Evolutionary conservation across 2,888 invertebrate species (phyloP).

Genomic region (Aspidapion aeneum): DNA sequence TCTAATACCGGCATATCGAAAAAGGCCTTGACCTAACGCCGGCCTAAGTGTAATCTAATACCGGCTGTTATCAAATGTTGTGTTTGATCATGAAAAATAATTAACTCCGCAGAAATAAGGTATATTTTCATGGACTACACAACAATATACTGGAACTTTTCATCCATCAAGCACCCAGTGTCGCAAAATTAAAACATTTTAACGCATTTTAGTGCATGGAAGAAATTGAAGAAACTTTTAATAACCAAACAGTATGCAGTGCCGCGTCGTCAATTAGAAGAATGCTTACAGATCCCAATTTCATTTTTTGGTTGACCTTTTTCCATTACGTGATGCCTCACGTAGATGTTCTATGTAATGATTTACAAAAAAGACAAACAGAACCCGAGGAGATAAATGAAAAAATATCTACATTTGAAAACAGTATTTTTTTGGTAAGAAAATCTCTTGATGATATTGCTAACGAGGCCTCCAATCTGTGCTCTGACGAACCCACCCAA

Average conservation of each 20-base stretch:
- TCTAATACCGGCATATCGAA: no score
- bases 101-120: no score
- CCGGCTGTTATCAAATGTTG: no score
- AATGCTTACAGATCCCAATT: constrained; percentile 22
- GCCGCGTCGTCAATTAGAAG: constrained; percentile 17
- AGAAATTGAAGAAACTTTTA: constrained; percentile 18
- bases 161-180: no score
- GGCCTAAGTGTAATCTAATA: no score
- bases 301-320: constrained; percentile 33
- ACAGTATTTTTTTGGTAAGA: constrained; percentile 14
- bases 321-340: constrained; percentile 33
- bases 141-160: no score
- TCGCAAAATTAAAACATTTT: no score
- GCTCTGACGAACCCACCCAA: constrained; percentile 2
- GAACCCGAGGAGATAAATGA: constrained; percentile 14
- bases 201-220: constrained; percentile 28
- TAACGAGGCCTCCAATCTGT: constrained; percentile 16
- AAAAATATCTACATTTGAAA: constrained; percentile 18
- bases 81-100: no score
- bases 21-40: no score
- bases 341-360: constrained; percentile 28
- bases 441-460: constrained; percentile 19
- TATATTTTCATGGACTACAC: no score
- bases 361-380: constrained; percentile 24
- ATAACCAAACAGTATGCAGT: constrained; percentile 17